Evolutionary conservation across 2,797 vertebrate genomes (phyloP).

Genomic region (Pterois miles): DNA sequence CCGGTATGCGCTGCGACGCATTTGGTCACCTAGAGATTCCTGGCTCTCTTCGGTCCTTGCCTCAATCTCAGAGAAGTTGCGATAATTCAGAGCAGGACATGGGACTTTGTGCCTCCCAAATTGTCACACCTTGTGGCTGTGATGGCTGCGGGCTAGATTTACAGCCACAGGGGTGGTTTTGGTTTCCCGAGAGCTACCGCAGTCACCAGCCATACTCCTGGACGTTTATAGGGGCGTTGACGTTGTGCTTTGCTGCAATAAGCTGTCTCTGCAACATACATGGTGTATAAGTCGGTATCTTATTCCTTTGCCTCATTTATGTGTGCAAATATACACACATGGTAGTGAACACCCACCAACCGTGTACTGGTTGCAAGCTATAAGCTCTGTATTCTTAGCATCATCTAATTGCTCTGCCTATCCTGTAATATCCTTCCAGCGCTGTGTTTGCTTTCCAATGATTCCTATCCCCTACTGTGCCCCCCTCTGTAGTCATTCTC

Average conservation of each 20-base stretch:
- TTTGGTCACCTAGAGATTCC: conserved; percentile 16
- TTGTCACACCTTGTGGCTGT: conserved; percentile 21
- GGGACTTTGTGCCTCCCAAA: conserved; percentile 37
- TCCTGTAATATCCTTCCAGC: conserved; percentile 43
- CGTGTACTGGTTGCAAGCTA: conserved; percentile 1
- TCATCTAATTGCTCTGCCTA: conserved; percentile 42
- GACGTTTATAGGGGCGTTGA: no score
- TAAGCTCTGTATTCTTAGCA: conserved; percentile 30
- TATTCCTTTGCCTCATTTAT: conserved; percentile 15
- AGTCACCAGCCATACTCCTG: not conserved
- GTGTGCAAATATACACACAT: not conserved
- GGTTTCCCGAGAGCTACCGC: not conserved
- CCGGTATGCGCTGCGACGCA: conserved; percentile 15
- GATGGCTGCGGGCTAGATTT: conserved; percentile 23
- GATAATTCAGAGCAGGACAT: conserved; percentile 46
- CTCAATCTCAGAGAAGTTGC: not conserved
- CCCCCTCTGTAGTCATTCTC: conserved; percentile 31
- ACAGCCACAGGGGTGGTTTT: not conserved
- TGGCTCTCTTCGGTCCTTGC: not conserved
- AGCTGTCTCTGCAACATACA: not conserved
- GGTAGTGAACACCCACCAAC: conserved; percentile 9
- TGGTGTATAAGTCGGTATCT: not conserved
- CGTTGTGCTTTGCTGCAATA: not conserved
- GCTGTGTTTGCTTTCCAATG: conserved; percentile 52
- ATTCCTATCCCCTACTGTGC: conserved; percentile 48